A percentile compares a stretch with the other conserved stretches of the same genome.
Evolutionary conservation across 2,888 invertebrate genomes (phyloP).

Genomic region (Lithophane ornitopus): DNA sequence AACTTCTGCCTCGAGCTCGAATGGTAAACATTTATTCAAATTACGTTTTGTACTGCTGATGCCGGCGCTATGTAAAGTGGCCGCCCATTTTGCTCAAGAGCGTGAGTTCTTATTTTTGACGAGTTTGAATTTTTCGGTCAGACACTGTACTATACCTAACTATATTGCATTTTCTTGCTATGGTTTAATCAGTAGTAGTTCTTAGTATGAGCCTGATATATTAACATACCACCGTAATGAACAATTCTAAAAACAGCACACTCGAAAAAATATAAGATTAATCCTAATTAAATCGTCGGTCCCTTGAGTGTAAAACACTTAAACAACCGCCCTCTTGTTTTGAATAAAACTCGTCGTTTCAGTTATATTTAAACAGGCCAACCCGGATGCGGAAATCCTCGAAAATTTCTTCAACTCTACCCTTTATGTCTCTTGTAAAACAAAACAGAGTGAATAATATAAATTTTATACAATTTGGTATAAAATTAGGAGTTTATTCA

Average conservation of each 20-base stretch:
- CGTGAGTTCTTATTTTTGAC: neutral
- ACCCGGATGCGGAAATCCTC: slow-evolving; percentile 33
- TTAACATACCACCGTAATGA: neutral
- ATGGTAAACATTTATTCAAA: slow-evolving; percentile 17
- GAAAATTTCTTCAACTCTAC: slow-evolving; percentile 30
- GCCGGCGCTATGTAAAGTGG: neutral
- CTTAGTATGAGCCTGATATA: neutral
- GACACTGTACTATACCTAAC: neutral
- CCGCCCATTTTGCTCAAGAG: neutral
- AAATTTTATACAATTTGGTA: slow-evolving; percentile 14
- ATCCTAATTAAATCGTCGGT: slow-evolving; percentile 22
- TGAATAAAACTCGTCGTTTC: slow-evolving; percentile 50
- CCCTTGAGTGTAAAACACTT: slow-evolving; percentile 37
- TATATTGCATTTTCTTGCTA: too few species aligned
- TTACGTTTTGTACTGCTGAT: neutral
- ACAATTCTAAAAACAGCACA: neutral
- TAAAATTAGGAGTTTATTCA: slow-evolving; percentile 9
- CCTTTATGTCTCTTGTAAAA: slow-evolving; percentile 19
- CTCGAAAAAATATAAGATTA: slow-evolving; percentile 17
- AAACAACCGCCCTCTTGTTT: slow-evolving; percentile 41
- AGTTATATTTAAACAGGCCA: slow-evolving; percentile 41
- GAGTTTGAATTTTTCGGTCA: neutral
- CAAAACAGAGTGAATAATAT: slow-evolving; percentile 27
- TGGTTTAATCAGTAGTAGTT: too few species aligned
- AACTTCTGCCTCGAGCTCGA: neutral